Conservation (phyloP, 2,797 vertebrate genomes). For the Anguilla pacifica region DNA sequence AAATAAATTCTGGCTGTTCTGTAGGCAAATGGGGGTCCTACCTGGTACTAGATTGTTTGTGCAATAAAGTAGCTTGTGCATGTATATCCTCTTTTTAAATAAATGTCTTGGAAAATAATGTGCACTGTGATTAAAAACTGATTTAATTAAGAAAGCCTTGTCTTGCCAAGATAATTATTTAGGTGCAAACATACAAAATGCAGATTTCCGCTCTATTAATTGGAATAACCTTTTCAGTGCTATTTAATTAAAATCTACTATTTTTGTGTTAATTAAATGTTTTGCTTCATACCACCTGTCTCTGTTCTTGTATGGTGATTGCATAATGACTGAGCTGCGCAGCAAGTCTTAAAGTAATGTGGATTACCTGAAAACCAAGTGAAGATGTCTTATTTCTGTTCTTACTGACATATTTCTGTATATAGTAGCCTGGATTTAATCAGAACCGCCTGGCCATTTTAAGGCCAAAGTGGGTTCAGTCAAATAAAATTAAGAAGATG, state of each 20-base stretch:
- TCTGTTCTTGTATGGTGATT: not conserved
- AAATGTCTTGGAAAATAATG: not conserved
- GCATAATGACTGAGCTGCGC: not conserved
- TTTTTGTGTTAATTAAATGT: slow-evolving; percentile 14
- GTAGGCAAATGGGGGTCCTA: no score
- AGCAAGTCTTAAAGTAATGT: not conserved
- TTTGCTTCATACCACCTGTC: slow-evolving; percentile 13
- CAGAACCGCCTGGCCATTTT: not conserved
- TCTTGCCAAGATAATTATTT: slow-evolving; percentile 22
- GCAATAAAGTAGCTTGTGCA: no score
- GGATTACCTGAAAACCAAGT: not conserved
- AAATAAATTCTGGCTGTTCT: no score
- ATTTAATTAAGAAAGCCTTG: not conserved
- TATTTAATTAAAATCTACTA: slow-evolving; percentile 12
- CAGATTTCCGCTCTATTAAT: not conserved
- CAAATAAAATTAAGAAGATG: no score
- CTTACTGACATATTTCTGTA: not conserved
- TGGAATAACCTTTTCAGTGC: slow-evolving; percentile 22
- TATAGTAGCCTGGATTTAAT: not conserved
- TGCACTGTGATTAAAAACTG: not conserved
- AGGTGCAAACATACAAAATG: not conserved
- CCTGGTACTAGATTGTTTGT: no score
- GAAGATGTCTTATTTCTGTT: slow-evolving; percentile 9
- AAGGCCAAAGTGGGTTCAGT: not conserved
- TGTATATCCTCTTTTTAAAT: no score